Evolutionary conservation across 2,888 invertebrate genomes (phyloP).

Genomic region (Ophraella communa): DNA sequence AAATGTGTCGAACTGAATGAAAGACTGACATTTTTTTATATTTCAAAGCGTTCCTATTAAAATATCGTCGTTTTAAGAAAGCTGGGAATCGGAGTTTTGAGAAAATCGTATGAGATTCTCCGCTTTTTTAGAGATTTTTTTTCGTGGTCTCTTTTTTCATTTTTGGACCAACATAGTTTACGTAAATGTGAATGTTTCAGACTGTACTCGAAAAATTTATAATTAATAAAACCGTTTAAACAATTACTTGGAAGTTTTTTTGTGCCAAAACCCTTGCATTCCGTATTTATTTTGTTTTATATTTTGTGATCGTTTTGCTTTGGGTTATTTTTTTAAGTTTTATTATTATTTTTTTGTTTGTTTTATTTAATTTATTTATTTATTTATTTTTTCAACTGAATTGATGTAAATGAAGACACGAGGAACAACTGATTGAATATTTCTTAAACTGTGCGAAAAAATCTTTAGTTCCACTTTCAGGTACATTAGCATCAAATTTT

Average conservation of each 20-base stretch:
- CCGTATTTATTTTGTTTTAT: conserved; percentile 41
- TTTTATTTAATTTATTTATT: too few relatives aligned
- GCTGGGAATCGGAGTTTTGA: conserved; percentile 24
- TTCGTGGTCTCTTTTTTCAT: not conserved
- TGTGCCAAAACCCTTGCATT: conserved; percentile 50
- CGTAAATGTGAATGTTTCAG: conserved; percentile 18
- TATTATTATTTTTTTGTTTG: conserved; percentile 40
- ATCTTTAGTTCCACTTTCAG: too few relatives aligned
- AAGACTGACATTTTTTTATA: conserved; percentile 40
- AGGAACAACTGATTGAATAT: too few relatives aligned
- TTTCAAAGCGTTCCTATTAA: conserved; percentile 15
- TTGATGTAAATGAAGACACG: conserved; percentile 4
- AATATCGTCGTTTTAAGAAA: conserved; percentile 10
- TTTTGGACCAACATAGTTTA: conserved; percentile 7
- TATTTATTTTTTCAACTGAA: conserved; percentile 36
- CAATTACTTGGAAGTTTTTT: conserved; percentile 47
- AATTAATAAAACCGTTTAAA: conserved; percentile 51
- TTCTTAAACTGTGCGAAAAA: too few relatives aligned
- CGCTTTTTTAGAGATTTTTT: conserved; percentile 11
- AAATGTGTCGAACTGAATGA: conserved; percentile 8
- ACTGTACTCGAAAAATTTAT: conserved; percentile 45
- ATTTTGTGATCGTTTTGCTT: conserved; percentile 55
- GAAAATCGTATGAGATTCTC: not conserved
- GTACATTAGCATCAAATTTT: too few relatives aligned
- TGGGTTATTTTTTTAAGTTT: conserved; percentile 46